These are phyloP conservation scores for Hippopotamus amphibius DNA, from an alignment of 2,113 vertebrate species.

Conservation along the genomic window DNA sequence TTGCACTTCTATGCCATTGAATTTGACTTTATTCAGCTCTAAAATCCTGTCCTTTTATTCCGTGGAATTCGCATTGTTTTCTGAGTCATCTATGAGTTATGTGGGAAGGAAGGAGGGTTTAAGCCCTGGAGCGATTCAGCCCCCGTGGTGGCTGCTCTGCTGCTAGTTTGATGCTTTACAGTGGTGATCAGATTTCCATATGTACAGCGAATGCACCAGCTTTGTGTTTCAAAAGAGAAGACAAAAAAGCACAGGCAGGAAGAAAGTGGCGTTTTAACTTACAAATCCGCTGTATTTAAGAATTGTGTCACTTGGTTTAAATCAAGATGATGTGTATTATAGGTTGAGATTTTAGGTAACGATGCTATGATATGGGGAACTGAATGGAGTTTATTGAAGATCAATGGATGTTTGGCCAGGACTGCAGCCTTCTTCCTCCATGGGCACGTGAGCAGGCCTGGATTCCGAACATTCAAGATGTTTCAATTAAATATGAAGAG, in stretches of 20 bases:
- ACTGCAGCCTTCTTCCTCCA: accelerated
- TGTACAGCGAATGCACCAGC: not conserved
- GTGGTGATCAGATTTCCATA: not conserved
- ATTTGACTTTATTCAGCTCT: not conserved
- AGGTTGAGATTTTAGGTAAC: not conserved
- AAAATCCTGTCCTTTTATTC: not conserved
- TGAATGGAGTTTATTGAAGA: not conserved
- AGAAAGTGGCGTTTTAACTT: not conserved
- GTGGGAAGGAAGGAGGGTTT: not conserved
- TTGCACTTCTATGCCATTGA: not conserved
- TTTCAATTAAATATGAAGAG: not conserved
- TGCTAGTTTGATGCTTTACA: accelerated
- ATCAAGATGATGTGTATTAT: not conserved
- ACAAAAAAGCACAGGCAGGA: not conserved
- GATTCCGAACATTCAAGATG: not conserved
- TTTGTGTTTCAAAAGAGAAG: not conserved
- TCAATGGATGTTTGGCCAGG: not conserved
- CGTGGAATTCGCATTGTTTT: not conserved
- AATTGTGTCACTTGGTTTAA: not conserved
- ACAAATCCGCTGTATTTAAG: not conserved
- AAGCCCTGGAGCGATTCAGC: not conserved
- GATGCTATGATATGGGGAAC: too few species aligned
- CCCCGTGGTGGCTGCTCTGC: accelerated
- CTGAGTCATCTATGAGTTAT: not conserved
- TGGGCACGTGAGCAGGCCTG: accelerated